Evolutionary conservation across 2,113 vertebrate genomes (phyloP), one percentile per base, ranked within the genome.

Genomic region (Lepisosteus osseus): DNA sequence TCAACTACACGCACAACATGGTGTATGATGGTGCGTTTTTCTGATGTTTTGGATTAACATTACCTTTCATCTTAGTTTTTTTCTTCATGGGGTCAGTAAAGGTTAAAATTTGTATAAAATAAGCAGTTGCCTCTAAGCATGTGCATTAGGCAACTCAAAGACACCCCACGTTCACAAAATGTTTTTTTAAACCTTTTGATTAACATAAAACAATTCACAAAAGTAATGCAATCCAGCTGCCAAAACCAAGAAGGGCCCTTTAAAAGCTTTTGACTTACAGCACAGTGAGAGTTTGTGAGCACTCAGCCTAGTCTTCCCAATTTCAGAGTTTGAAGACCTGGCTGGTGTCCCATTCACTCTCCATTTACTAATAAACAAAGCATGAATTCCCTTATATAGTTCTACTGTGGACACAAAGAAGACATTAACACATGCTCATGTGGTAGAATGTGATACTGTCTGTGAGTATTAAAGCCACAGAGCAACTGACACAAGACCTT

Each of bases 361-460:
- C 77, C 73, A 79, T 73, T 80, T 75, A 79, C 80, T 84, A 86
- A 89, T 90, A 89, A 89, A 89, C 87, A 88, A 83, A 87, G 82
- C 82, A 84, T 71, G 76, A 78, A 84, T 88, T 84, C 72, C 86
- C 87, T 87, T 89, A 88, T 89, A 89, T 89, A 90, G 85, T 72
- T 76, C 72, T 80, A 71, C 74, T 82, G 76, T 76, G 79, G 76
- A 78, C 74, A 72, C 29, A 69, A 68, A 51, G 77, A 41, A 73
- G 66, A 61, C 77, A 79, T 78, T 76, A 68, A 64, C 62, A 54
- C 71, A n/a, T 47, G 71, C 78, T 72, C 72, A 70, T 15, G 42
- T 71, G 67, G 76, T 61, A 74, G 73, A 75, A 47, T 61, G 47
- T 51, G 54, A 74, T 44, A 15, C 29, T 54, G 54, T 75, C 13